Evolutionary conservation across 2,113 vertebrate genomes (phyloP), one percentile per base, ranked within the genome.

Genomic region (Tapirus terrestris): DNA sequence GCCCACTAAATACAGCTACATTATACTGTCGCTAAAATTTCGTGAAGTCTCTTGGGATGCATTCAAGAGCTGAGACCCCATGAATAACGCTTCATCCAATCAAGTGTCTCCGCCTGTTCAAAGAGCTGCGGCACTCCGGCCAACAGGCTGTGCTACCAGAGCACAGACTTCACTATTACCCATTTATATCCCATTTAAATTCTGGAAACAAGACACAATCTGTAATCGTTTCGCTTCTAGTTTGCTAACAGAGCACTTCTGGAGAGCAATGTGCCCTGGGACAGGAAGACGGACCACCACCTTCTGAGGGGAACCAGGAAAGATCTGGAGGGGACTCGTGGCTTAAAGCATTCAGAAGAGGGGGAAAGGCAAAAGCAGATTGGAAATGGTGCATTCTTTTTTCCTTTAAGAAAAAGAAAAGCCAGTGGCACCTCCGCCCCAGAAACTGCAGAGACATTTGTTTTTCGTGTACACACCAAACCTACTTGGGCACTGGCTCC

Each of bases 401-500:
- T 10, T 94, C 33, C 43, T 18, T 39, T 58, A n/a, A 93, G 70
- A 81, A 85, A 96, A 88, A 93, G 85, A 77, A 90, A 96, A 93
- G 82, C 82, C 81, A 94, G 80, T 43, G 36, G 92, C 65, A 86
- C 23, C 65, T 94, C 75, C 1, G 48, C 73, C 96, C 81, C 82
- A 2, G 39, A 96, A 65, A 51, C 14, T 72, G 45, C 88, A 81
- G 56, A 89, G 43, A 88, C 33, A n/a, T 80, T 48, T 90, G 91
- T n/a, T 76, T 80, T 81, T 72, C 1, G 6, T 48, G 96, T 73
- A 97, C 94, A 93, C 96, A 88, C 91, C 90, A 51, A 89, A 65
- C 98, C 89, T 43, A 31, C 73, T 68, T 75, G 89, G 93, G 73
- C 56, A 89, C 89, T 86, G 82, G 97, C 65, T 98, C 93, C 95